Percentiles rank a stretch among this genome's conserved stretches.
These are phyloP conservation scores for Antennarius striatus DNA, from an alignment of 2,113 vertebrate species.

Conservation along the genomic window DNA sequence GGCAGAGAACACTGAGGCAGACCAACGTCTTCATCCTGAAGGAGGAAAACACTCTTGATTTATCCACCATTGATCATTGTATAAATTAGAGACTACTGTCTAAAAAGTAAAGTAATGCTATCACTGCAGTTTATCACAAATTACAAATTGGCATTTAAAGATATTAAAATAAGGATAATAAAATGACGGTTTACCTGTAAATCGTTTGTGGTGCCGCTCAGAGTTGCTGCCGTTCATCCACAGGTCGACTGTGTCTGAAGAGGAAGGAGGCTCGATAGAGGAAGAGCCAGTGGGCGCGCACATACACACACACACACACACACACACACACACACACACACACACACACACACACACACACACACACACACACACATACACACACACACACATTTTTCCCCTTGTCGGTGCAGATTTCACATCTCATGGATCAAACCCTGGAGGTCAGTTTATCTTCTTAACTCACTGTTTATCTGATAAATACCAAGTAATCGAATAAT, in stretches of 20 bases:
- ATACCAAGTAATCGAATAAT: neutral
- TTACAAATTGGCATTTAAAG: too few species aligned
- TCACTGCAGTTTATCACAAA: too few species aligned
- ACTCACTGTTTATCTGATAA: neutral
- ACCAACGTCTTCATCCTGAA: conserved; percentile 73
- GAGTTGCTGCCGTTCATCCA: conserved; percentile 43
- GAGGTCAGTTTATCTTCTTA: too few species aligned
- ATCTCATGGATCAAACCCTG: too few species aligned
- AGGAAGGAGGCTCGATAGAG: conserved; percentile 7
- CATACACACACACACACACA: conserved; percentile 13
- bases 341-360: neutral
- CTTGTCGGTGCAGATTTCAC: too few species aligned
- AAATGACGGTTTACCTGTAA: conserved; percentile 42
- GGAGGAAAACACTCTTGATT: neutral
- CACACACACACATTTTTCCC: neutral
- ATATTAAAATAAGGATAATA: neutral
- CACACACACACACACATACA: neutral
- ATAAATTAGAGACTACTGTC: too few species aligned
- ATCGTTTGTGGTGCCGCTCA: conserved; percentile 17
- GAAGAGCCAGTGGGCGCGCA: conserved; percentile 18
- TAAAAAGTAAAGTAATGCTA: too few species aligned
- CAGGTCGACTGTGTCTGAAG: conserved; percentile 41
- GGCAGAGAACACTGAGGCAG: conserved; percentile 56
- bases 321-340: conserved; percentile 15
- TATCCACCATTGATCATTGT: too few species aligned